These are phyloP conservation scores for Cyprinella venusta DNA, from an alignment of 2,797 vertebrate genomes.

Conservation along the genomic window DNA sequence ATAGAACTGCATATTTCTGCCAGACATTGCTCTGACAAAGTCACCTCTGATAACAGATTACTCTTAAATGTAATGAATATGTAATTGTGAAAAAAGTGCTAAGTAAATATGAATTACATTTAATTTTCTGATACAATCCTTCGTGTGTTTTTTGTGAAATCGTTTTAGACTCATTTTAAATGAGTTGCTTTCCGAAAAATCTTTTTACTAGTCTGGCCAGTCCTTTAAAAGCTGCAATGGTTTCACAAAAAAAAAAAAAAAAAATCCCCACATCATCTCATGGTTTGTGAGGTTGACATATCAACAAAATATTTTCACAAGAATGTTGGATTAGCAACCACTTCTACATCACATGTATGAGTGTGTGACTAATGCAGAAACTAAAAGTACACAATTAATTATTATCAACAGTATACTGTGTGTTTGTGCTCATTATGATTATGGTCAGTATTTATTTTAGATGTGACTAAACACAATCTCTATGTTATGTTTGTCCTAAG, in stretches of 20 bases:
- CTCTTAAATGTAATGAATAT: neutral
- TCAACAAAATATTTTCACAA: neutral
- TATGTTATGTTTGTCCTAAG: neutral
- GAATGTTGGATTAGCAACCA: neutral
- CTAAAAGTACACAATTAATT: neutral
- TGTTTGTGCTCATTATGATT: neutral
- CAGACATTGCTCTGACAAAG: neutral
- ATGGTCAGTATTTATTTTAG: neutral
- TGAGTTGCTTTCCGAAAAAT: neutral
- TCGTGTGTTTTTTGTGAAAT: neutral
- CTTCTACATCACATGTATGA: neutral
- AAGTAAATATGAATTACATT: neutral
- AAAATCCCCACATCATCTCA: neutral
- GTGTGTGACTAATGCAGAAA: neutral
- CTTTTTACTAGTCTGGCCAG: neutral
- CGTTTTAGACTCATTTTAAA: neutral
- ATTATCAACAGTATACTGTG: neutral
- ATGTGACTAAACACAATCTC: neutral
- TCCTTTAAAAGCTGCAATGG: neutral
- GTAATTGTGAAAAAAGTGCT: neutral
- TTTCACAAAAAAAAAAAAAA: too few relatives aligned
- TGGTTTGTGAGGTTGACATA: neutral
- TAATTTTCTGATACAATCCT: neutral
- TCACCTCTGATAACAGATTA: neutral
- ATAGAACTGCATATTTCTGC: too few relatives aligned